These are phyloP conservation scores for Latrodectus hesperus DNA, from an alignment of 2,888 invertebrate species.

Conservation along the genomic window DNA sequence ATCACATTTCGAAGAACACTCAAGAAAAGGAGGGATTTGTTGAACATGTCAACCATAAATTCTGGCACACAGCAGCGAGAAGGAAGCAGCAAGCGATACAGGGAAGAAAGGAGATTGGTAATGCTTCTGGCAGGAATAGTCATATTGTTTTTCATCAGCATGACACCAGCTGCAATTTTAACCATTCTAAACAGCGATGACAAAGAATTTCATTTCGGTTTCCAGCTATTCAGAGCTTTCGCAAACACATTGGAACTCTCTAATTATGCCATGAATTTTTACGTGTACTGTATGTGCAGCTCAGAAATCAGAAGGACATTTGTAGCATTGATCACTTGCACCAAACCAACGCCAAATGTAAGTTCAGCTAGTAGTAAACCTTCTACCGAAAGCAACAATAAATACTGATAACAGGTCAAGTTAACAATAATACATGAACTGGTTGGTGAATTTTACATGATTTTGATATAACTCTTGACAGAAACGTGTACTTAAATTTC, in stretches of 20 bases:
- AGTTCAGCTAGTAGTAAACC: constrained; percentile 60
- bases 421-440: background rate
- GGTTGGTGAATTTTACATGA: too few relatives aligned
- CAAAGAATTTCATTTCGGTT: constrained; percentile 72
- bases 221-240: constrained; percentile 76
- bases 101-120: constrained; percentile 77
- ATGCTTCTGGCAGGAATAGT: constrained; percentile 76
- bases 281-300: constrained; percentile 76
- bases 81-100: constrained; percentile 70
- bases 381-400: constrained; percentile 60
- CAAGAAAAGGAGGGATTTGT: constrained; percentile 74
- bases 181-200: constrained; percentile 76
- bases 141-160: constrained; percentile 77
- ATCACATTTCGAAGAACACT: constrained; percentile 76
- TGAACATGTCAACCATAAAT: constrained; percentile 53
- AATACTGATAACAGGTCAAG: constrained; percentile 14
- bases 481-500: too few relatives aligned
- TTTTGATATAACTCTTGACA: too few relatives aligned
- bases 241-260: constrained; percentile 77
- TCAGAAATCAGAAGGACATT: constrained; percentile 74
- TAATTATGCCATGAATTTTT: constrained; percentile 78
- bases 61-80: constrained; percentile 15
- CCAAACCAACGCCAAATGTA: constrained; percentile 29
- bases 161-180: constrained; percentile 76
- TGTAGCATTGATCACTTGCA: constrained; percentile 68